phyloP scores from a whole-genome alignment of 2,797 vertebrate species.

The Babyrousa celebensis region DNA sequence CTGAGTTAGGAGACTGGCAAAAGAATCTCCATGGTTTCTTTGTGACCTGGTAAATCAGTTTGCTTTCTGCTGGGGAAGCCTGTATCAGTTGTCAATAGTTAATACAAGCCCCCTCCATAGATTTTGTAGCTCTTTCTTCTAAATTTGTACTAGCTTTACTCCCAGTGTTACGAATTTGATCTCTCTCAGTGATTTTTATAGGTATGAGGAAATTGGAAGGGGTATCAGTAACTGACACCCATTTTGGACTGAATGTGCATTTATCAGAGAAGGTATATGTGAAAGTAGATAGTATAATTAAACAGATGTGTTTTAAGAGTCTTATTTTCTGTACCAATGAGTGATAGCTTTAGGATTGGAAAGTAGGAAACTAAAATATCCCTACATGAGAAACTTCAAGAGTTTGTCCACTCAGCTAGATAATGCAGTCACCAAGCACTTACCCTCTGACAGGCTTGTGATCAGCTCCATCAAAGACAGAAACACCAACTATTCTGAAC shows the following conservation, averaged over 20 bases:
- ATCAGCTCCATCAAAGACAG: background rate
- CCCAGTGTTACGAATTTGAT: background rate
- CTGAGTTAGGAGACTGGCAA: background rate
- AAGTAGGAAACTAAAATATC: background rate
- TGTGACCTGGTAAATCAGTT: background rate
- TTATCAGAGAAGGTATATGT: background rate
- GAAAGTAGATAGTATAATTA: background rate
- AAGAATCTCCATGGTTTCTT: background rate
- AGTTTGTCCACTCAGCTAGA: background rate
- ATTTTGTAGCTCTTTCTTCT: background rate
- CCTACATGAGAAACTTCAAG: background rate
- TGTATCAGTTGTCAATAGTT: background rate
- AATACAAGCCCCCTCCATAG: background rate
- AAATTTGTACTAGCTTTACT: background rate
- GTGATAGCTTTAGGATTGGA: conserved; percentile 1
- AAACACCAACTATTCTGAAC: background rate
- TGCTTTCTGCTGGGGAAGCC: background rate
- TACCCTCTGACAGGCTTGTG: background rate
- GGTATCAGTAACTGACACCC: background rate
- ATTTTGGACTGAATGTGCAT: background rate
- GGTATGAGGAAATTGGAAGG: background rate
- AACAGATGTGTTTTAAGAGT: conserved; percentile 31
- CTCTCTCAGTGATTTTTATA: background rate
- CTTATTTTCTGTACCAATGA: conserved; percentile 59
- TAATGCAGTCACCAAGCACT: background rate